Conservation (phyloP, 2,113 vertebrate genomes). For the Apus apus region DNA sequence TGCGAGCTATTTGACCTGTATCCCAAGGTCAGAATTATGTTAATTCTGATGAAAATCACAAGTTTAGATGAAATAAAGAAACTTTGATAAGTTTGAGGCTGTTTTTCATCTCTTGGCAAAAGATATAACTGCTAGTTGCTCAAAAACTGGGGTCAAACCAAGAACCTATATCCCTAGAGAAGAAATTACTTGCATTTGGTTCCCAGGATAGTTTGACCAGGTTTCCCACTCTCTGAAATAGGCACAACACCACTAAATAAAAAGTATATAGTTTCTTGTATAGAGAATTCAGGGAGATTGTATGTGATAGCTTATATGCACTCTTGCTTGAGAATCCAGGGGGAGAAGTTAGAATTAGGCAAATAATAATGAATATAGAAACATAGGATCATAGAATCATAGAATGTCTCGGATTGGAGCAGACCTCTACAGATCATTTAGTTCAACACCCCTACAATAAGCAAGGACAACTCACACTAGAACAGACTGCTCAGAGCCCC, state of each 20-base stretch:
- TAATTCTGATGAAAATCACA: neutral
- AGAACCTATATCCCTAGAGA: conserved; percentile 4
- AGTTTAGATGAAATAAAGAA: neutral
- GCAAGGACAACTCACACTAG: too few relatives aligned
- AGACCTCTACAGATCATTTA: too few relatives aligned
- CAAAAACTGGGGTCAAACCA: conserved; percentile 37
- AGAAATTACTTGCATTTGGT: conserved; percentile 4
- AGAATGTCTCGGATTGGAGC: too few relatives aligned
- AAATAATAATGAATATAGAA: neutral
- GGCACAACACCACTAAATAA: neutral
- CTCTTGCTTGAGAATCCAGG: neutral
- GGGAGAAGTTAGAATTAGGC: neutral
- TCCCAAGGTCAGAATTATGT: neutral
- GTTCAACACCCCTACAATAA: too few relatives aligned
- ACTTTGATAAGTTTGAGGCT: neutral
- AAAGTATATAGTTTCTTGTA: neutral
- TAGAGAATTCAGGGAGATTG: neutral
- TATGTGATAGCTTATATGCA: neutral
- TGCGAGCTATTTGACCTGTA: neutral
- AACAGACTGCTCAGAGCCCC: too few relatives aligned
- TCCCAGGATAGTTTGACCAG: conserved; percentile 44
- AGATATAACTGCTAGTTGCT: neutral
- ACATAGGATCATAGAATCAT: too few relatives aligned
- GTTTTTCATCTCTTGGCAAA: conserved; percentile 47
- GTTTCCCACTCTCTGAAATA: conserved; percentile 1